These are phyloP conservation scores for Ctenochaetus hawaiiensis DNA, from an alignment of 2,797 vertebrate genomes.

Conservation along the genomic window DNA sequence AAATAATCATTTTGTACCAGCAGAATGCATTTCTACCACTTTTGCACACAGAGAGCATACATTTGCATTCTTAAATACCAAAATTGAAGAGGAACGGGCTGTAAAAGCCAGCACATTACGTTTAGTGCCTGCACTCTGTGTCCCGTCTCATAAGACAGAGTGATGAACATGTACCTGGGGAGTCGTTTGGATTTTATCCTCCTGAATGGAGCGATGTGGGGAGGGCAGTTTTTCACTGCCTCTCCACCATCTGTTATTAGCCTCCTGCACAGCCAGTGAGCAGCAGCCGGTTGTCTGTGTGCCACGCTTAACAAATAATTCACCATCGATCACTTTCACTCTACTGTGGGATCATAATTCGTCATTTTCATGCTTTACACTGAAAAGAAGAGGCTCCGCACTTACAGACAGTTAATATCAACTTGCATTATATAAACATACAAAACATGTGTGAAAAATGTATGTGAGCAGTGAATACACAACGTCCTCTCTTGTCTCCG, in stretches of 20 bases:
- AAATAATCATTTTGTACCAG: conserved; percentile 17
- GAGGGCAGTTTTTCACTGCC: conserved; percentile 61
- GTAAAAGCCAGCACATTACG: conserved; percentile 31
- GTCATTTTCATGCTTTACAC: conserved; percentile 25
- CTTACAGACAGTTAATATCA: not conserved
- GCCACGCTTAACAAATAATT: conserved; percentile 59
- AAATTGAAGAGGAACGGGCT: conserved; percentile 13
- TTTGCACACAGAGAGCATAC: not conserved
- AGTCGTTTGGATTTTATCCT: conserved; percentile 67
- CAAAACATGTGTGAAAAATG: not conserved
- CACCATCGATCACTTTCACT: conserved; percentile 48
- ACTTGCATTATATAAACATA: not conserved
- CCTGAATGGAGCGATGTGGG: conserved; percentile 65
- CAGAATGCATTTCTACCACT: not conserved
- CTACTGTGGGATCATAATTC: conserved; percentile 21
- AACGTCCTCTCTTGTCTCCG: conserved; percentile 5
- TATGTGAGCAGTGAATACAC: not conserved
- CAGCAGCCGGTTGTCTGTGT: conserved; percentile 48
- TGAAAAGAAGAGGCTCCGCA: not conserved
- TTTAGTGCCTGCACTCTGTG: conserved; percentile 48
- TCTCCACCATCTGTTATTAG: conserved; percentile 62
- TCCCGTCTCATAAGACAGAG: conserved; percentile 48
- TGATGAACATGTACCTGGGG: conserved; percentile 72
- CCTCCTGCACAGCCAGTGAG: conserved; percentile 42
- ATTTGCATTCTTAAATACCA: conserved; percentile 33